Conservation (phyloP, 2,113 vertebrate species). For the Rhegmatorhina hoffmannsi region DNA sequence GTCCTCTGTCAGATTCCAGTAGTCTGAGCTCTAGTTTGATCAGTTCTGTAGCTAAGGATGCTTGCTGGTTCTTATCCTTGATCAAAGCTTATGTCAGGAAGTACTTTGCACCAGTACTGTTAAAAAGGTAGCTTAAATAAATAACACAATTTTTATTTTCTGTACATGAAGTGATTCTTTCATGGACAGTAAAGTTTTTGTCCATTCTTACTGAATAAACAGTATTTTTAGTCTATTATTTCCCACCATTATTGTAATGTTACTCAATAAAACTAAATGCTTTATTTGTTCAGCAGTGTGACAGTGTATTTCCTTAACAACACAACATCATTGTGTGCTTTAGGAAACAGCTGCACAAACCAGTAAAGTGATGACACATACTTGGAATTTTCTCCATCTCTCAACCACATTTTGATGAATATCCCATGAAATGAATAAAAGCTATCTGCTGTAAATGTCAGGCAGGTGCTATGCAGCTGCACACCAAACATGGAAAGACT, state of each 20-base stretch:
- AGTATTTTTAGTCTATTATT: conserved; percentile 70
- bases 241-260: conserved; percentile 67
- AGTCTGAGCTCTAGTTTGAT: neutral
- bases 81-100: conserved; percentile 17
- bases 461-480: conserved; percentile 74
- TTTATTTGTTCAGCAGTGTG: conserved; percentile 72
- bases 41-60: neutral
- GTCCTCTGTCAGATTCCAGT: neutral
- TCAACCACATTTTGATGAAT: conserved; percentile 73
- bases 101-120: neutral
- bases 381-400: conserved; percentile 77
- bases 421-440: conserved; percentile 76
- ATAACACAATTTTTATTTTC: conserved; percentile 14
- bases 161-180: conserved; percentile 25
- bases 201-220: conserved; percentile 67
- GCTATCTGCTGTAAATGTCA: conserved; percentile 73
- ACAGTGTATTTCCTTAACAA: conserved; percentile 75
- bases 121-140: conserved; percentile 45
- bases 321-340: conserved; percentile 74
- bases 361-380: conserved; percentile 74
- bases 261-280: conserved; percentile 73
- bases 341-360: conserved; percentile 74
- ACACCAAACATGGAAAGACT: conserved; percentile 59
- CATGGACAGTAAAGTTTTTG: conserved; percentile 59
- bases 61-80: neutral